Evolutionary conservation across 2,888 invertebrate genomes (phyloP), one percentile per base, ranked within the genome.

Genomic region (Pandemis heparana): DNA sequence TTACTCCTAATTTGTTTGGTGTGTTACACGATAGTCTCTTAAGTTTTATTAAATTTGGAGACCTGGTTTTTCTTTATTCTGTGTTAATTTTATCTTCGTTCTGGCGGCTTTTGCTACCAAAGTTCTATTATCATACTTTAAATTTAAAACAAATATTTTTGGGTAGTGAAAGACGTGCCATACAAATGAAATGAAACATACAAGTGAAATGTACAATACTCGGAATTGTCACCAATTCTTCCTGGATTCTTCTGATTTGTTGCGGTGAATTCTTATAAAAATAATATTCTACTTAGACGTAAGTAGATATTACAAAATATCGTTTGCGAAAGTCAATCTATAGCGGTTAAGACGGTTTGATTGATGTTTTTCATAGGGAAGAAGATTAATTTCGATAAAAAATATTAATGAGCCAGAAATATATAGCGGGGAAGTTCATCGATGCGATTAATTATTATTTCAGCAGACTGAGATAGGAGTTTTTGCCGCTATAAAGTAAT

Each of bases 341-440:
- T 32, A 39, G 16, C 48, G 39, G 59, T 51, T 63, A 69, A 68
- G 63, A 63, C 18, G 59, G 48, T 51, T 69, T 73, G 73, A 73
- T 73, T 73, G 73, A 73, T 73, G 72, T 41, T 63, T 68, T 72
- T 69, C 32, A 69, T 64, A 68, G 48, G 68, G 32, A 68, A 73
- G 64, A 69, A 69, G 73, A 73, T 73, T 73, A 73, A 69, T 73
- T 69, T 73, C 59, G 68, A 73, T 69, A 68, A 73, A 68, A 73
- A 73, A 73, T 73, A 67, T 73, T 73, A 73, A 73, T 73, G 73
- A 73, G 64, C 59, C 68, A 63, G 48, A 73, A 73, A 73, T 69
- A 73, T 68, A 63, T 64, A 51, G 68, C 63, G 51, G 68, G 73
- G 68, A 73, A 73, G 68, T 73, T 73, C 63, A 67, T 73, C 63